Conservation (phyloP, 2,113 vertebrate genomes). For the Panurus biarmicus region DNA sequence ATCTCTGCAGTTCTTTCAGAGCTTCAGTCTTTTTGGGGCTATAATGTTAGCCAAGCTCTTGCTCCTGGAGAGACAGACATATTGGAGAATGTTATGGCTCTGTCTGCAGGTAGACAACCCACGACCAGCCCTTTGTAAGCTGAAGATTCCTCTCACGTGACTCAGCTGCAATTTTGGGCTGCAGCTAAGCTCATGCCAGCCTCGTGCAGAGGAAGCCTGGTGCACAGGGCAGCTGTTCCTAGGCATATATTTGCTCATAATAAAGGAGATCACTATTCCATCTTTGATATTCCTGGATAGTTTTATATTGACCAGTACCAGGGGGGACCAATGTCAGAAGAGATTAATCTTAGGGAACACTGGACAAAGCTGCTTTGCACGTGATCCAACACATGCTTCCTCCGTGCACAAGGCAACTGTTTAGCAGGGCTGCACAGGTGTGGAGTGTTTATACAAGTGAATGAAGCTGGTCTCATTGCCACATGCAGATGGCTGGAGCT, state of each 20-base stretch:
- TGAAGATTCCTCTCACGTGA: not conserved
- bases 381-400: not conserved
- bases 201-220: not conserved
- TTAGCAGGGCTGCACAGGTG: not conserved
- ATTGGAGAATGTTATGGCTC: not conserved
- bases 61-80: not conserved
- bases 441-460: not conserved
- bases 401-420: not conserved
- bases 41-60: not conserved
- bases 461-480: not conserved
- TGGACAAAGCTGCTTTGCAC: not conserved
- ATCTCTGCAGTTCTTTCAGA: not conserved
- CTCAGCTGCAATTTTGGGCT: not conserved
- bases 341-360: rapidly evolving
- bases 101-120: not conserved
- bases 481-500: not conserved
- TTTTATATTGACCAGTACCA: not conserved
- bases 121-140: not conserved
- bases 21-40: not conserved
- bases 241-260: not conserved
- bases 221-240: not conserved
- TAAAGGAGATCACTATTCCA: not conserved
- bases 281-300: not conserved
- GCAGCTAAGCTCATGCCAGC: not conserved
- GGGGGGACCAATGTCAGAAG: not conserved